A percentile compares a stretch with the other conserved stretches of the same genome.
phyloP scores from a whole-genome alignment of 2,797 vertebrate species.

The Esox masquinongy region DNA sequence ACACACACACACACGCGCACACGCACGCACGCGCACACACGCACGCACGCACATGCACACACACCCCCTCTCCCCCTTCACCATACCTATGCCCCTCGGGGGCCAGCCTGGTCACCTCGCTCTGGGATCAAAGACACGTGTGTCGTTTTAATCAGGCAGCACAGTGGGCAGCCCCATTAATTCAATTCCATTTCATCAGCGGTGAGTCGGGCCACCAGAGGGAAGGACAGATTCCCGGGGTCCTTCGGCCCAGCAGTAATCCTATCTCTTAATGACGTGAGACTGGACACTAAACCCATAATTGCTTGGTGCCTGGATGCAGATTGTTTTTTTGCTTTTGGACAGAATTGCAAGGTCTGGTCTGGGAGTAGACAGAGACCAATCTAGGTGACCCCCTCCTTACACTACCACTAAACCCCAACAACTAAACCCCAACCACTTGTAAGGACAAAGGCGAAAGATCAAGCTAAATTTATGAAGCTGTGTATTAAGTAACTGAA shows the following conservation, averaged over 20 bases:
- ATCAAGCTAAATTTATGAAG: slow-evolving; percentile 63
- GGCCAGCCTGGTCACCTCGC: slow-evolving; percentile 57
- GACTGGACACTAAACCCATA: slow-evolving; percentile 49
- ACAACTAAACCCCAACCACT: background rate
- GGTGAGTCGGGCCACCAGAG: slow-evolving; percentile 53
- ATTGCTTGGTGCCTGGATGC: slow-evolving; percentile 46
- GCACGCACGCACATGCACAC: slow-evolving; percentile 10
- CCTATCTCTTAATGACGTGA: slow-evolving; percentile 60
- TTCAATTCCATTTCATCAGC: slow-evolving; percentile 73
- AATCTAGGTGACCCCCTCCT: slow-evolving; percentile 52
- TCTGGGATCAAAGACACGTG: slow-evolving; percentile 62
- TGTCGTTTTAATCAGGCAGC: slow-evolving; percentile 64
- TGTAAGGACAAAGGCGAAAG: slow-evolving; percentile 45
- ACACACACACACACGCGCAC: slow-evolving; percentile 21
- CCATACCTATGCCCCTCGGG: slow-evolving; percentile 39
- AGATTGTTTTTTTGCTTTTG: slow-evolving; percentile 26
- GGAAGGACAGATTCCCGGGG: slow-evolving; percentile 61
- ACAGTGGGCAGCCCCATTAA: slow-evolving; percentile 71
- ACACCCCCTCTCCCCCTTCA: background rate
- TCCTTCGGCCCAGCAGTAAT: slow-evolving; percentile 61
- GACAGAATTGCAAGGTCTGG: slow-evolving; percentile 41
- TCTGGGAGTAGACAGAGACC: slow-evolving; percentile 38
- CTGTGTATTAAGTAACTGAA: slow-evolving; percentile 61
- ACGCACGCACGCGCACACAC: slow-evolving; percentile 14
- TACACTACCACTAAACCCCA: no score